These are phyloP conservation scores for Crenuchus spilurus DNA, from an alignment of 2,797 vertebrate species.

Conservation along the genomic window DNA sequence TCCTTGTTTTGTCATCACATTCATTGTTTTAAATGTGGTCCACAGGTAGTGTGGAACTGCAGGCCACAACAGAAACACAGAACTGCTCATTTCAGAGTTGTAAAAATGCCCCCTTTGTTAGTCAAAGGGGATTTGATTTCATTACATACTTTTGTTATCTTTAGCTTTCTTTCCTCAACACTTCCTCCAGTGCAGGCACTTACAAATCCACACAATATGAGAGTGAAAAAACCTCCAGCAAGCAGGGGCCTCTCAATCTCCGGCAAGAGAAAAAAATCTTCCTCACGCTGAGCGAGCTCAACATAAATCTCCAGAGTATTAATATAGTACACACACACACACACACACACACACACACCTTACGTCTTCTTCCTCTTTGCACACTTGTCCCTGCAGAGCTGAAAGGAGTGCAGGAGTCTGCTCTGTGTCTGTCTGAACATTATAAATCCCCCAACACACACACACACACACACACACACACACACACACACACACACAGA, in stretches of 20 bases:
- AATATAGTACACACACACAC: conserved; percentile 5
- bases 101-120: conserved; percentile 31
- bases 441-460: conserved; percentile 26
- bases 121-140: conserved; percentile 37
- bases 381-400: conserved; percentile 35
- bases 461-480: neutral
- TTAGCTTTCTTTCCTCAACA: conserved; percentile 31
- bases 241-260: conserved; percentile 29
- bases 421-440: conserved; percentile 41
- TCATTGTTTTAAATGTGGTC: conserved; percentile 33
- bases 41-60: too few relatives aligned
- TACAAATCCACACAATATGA: conserved; percentile 39
- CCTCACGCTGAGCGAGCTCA: neutral
- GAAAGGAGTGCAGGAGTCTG: conserved; percentile 28
- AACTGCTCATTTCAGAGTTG: neutral
- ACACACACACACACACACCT: conserved; percentile 33
- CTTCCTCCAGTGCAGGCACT: conserved; percentile 32
- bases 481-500: neutral
- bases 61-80: neutral
- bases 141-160: conserved; percentile 51
- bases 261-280: conserved; percentile 19
- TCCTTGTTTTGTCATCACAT: neutral
- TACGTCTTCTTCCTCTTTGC: conserved; percentile 33
- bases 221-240: conserved; percentile 12
- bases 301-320: conserved; percentile 26